Evolutionary conservation across 2,797 vertebrate species (phyloP).

Genomic region (Xenops minutus): DNA sequence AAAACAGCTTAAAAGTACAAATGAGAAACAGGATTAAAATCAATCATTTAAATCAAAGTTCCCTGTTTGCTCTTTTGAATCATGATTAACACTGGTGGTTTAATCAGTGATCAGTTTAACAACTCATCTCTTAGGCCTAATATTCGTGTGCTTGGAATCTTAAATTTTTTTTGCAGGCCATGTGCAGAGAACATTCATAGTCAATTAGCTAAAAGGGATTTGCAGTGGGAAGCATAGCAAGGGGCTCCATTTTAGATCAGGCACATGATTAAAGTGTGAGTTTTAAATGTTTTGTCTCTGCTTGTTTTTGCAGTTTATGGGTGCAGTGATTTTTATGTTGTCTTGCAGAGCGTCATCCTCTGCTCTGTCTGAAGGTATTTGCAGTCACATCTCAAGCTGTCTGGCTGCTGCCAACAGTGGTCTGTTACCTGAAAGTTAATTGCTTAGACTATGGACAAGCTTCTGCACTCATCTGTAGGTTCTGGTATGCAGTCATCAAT

Average conservation of each 20-base stretch:
- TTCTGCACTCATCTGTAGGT: neutral
- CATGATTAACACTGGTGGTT: neutral
- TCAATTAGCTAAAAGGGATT: neutral
- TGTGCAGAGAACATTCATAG: neutral
- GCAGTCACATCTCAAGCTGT: neutral
- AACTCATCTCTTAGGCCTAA: neutral
- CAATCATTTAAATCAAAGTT: conserved; percentile 21
- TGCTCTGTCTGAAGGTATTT: neutral
- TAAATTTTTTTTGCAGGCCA: neutral
- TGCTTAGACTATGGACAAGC: neutral
- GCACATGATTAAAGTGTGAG: neutral
- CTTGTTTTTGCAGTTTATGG: neutral
- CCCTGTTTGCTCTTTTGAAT: neutral
- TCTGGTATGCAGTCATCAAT: neutral
- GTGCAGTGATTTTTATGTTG: neutral
- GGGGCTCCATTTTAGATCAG: neutral
- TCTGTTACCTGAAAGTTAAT: neutral
- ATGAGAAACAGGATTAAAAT: conserved; percentile 19
- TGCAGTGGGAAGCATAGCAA: neutral
- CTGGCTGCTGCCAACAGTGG: neutral
- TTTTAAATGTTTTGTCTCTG: neutral
- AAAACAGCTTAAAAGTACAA: conserved; percentile 25
- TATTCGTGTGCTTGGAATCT: neutral
- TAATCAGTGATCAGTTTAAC: neutral
- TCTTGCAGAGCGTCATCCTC: neutral